A percentile compares a stretch with the other conserved stretches of the same genome.
Conservation (phyloP, 2,113 vertebrate species). For the Perca flavescens region DNA sequence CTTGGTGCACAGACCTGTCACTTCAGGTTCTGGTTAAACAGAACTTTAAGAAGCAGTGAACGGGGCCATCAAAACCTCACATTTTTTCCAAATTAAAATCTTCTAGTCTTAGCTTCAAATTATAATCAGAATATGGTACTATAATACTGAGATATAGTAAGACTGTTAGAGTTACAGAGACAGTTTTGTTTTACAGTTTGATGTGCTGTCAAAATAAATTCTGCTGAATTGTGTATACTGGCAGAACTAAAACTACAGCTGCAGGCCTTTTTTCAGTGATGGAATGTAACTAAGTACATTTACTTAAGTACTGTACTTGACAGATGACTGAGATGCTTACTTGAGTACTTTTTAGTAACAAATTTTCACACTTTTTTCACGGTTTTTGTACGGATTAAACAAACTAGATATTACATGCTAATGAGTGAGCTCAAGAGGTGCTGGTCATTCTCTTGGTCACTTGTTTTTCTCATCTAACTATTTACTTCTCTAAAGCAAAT, state of each 20-base stretch:
- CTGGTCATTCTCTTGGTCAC: background rate
- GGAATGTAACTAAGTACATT: background rate
- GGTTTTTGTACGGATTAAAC: background rate
- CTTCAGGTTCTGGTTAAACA: slow-evolving; percentile 54
- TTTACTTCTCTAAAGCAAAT: too few species aligned
- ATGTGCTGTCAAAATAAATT: background rate
- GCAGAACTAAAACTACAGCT: background rate
- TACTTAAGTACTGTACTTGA: background rate
- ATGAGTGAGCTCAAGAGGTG: background rate
- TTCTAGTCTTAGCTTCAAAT: background rate
- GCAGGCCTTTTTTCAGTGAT: background rate
- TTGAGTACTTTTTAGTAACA: background rate
- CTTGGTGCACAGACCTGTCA: slow-evolving; percentile 48
- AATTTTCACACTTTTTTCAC: background rate
- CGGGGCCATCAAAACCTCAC: slow-evolving; percentile 19
- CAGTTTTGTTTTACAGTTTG: background rate
- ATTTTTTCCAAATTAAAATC: slow-evolving; percentile 9
- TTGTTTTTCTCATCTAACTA: background rate
- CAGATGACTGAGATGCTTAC: background rate
- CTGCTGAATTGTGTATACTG: background rate
- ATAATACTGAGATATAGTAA: background rate
- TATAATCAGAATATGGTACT: background rate
- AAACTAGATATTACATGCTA: background rate
- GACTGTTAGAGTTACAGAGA: background rate
- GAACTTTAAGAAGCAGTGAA: slow-evolving; percentile 33